phyloP scores from a whole-genome alignment of 2,888 invertebrate genomes.

The Cantharis lateralis region DNA sequence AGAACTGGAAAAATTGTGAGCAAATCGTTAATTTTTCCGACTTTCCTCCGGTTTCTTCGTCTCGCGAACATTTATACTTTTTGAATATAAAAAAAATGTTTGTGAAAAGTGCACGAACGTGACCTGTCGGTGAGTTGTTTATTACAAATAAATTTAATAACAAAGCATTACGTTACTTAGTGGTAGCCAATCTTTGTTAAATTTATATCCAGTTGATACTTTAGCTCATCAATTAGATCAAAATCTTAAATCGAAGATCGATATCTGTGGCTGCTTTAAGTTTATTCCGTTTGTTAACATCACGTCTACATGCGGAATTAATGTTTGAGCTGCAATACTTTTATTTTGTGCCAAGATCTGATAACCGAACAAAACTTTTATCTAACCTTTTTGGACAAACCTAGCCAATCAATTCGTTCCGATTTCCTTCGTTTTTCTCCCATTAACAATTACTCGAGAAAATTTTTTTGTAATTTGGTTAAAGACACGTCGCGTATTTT shows the following conservation, averaged over 20 bases:
- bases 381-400: constrained; percentile 5
- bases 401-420: background rate
- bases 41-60: too few relatives aligned
- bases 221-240: constrained; percentile 50
- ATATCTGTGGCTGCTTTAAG: constrained; percentile 40
- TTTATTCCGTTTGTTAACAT: constrained; percentile 35
- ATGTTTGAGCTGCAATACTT: constrained; percentile 19
- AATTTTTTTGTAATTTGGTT: background rate
- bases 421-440: background rate
- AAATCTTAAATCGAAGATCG: constrained; percentile 50
- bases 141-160: background rate
- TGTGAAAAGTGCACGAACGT: background rate
- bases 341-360: constrained; percentile 7
- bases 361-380: constrained; percentile 18
- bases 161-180: constrained; percentile 27
- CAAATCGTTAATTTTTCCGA: too few relatives aligned
- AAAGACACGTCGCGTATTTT: background rate
- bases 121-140: background rate
- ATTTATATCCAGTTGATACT: constrained; percentile 33
- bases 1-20: too few relatives aligned
- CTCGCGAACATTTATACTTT: too few relatives aligned
- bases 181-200: constrained; percentile 11
- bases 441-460: background rate
- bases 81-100: background rate
- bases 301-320: constrained; percentile 28